A percentile compares a stretch with the other conserved stretches of the same genome.
Conservation (phyloP, 2,888 invertebrate genomes). For the Ochlodes sylvanus region DNA sequence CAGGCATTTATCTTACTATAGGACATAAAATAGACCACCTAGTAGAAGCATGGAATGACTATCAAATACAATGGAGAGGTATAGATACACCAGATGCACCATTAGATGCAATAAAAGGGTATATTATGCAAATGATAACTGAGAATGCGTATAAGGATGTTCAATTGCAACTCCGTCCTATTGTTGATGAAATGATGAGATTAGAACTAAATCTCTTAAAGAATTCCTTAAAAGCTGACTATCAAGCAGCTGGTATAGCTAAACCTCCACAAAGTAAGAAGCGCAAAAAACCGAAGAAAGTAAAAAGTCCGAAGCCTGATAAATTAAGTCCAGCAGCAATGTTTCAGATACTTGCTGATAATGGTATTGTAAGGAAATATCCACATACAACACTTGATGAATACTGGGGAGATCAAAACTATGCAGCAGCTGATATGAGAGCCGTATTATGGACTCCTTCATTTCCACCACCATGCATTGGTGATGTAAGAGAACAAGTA, state of each 20-base stretch:
- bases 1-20: constrained; percentile 67
- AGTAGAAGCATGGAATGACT: constrained; percentile 58
- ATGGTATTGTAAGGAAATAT: constrained; percentile 88
- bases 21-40: constrained; percentile 57
- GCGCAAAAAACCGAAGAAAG: constrained; percentile 69
- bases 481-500: constrained; percentile 86
- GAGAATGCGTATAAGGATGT: constrained; percentile 87
- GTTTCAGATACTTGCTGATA: constrained; percentile 89
- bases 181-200: constrained; percentile 89
- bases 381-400: constrained; percentile 85
- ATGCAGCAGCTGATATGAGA: constrained; percentile 83
- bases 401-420: constrained; percentile 89
- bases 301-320: constrained; percentile 86
- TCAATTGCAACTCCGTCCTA: constrained; percentile 87
- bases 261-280: constrained; percentile 61
- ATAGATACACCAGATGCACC: constrained; percentile 73
- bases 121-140: constrained; percentile 87
- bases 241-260: constrained; percentile 47
- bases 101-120: constrained; percentile 85
- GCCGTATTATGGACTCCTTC: constrained; percentile 69
- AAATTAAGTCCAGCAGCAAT: constrained; percentile 86
- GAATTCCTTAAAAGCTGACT: constrained; percentile 80
- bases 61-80: constrained; percentile 68
- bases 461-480: constrained; percentile 82
- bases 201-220: constrained; percentile 82